A percentile compares a stretch with the other conserved stretches of the same genome.
Conservation (phyloP, 35 echinoderm and acorn worm species). For the Ophioderma brevispina region DNA sequence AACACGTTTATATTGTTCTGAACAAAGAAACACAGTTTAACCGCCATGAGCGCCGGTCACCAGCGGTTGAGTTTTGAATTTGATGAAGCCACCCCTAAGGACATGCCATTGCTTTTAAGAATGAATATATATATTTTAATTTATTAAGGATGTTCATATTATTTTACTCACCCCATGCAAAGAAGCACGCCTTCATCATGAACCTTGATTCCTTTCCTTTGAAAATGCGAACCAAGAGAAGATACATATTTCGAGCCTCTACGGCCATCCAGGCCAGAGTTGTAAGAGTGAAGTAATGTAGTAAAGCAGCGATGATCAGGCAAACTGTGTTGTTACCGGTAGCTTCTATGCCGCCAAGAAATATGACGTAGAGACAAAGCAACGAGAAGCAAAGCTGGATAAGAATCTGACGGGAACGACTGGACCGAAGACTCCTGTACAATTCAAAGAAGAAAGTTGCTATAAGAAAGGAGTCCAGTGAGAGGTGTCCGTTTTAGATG, state of each 20-base stretch:
- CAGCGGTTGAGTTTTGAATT: too few relatives aligned
- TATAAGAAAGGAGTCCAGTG: too few relatives aligned
- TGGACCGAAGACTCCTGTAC: constrained; percentile 72
- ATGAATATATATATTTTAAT: neutral
- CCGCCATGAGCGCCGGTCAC: too few relatives aligned
- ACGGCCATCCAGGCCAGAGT: constrained; percentile 91
- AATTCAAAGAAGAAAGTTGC: too few relatives aligned
- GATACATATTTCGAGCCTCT: constrained; percentile 91
- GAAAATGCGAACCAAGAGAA: constrained; percentile 79
- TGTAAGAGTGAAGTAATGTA: constrained; percentile 81
- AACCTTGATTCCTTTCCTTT: constrained; percentile 61
- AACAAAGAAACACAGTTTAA: too few relatives aligned
- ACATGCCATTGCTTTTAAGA: neutral
- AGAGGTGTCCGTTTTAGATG: too few relatives aligned
- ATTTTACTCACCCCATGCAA: constrained; percentile 81
- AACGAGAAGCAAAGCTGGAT: constrained; percentile 75
- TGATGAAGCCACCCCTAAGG: too few relatives aligned
- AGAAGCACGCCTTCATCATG: constrained; percentile 79
- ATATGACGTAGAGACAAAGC: constrained; percentile 72
- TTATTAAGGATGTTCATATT: too few relatives aligned
- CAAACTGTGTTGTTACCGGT: constrained; percentile 2
- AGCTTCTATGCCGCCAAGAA: constrained; percentile 71
- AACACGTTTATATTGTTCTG: too few relatives aligned
- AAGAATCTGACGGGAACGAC: constrained; percentile 74
- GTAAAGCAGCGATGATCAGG: constrained; percentile 55